Evolutionary conservation across 2,797 vertebrate genomes (phyloP).

Genomic region (Prunella strophiata): DNA sequence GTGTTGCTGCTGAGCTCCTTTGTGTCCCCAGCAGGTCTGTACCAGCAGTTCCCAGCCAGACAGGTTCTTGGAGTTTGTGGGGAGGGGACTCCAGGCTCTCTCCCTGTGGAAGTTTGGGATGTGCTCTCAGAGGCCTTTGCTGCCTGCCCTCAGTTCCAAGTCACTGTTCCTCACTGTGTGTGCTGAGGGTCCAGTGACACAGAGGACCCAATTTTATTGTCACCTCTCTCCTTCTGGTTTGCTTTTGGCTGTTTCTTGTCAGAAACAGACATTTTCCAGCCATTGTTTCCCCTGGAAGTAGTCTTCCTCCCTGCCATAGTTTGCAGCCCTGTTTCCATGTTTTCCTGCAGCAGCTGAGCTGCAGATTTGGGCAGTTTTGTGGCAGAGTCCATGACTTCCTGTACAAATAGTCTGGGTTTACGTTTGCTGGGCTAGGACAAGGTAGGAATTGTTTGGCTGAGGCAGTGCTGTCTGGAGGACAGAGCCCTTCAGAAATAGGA

Average conservation of each 20-base stretch:
- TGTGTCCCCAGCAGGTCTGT: background rate
- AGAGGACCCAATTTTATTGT: background rate
- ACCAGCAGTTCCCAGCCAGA: background rate
- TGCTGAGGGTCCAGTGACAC: background rate
- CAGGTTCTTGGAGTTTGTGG: background rate
- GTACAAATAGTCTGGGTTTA: slow-evolving; percentile 25
- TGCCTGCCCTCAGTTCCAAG: accelerated
- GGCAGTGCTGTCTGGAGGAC: background rate
- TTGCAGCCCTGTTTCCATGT: background rate
- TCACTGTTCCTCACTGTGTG: background rate
- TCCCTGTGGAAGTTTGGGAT: background rate
- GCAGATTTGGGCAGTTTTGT: slow-evolving; percentile 20
- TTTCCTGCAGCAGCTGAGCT: slow-evolving; percentile 25
- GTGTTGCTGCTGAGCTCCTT: background rate
- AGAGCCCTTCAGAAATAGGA: background rate
- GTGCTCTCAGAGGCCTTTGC: background rate
- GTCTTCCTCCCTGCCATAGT: background rate
- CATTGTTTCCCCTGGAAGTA: background rate
- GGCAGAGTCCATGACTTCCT: background rate
- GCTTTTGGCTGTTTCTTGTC: background rate
- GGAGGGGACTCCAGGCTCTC: background rate
- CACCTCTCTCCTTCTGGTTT: background rate
- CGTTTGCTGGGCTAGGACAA: background rate
- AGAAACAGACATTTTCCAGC: background rate
- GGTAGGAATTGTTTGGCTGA: slow-evolving; percentile 40